Conservation (phyloP, 2,888 invertebrate genomes). For the Apodemia zela region DNA sequence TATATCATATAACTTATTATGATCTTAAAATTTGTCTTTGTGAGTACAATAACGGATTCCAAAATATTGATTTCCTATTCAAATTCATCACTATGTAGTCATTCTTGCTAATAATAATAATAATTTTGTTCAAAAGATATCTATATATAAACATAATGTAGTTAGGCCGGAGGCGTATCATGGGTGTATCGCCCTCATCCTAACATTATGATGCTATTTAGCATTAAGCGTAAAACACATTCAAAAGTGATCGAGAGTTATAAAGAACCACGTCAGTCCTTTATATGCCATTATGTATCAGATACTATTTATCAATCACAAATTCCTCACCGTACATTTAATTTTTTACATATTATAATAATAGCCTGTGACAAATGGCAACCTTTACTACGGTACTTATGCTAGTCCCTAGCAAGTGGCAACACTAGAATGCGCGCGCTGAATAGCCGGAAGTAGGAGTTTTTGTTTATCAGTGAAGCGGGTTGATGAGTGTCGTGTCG, state of each 20-base stretch:
- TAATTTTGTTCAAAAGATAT: too few relatives aligned
- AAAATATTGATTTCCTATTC: too few relatives aligned
- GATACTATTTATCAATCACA: not conserved
- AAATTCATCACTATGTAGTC: too few relatives aligned
- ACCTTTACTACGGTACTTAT: too few relatives aligned
- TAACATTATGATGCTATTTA: too few relatives aligned
- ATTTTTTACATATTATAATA: not conserved
- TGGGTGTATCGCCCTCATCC: too few relatives aligned
- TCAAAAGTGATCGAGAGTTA: not conserved
- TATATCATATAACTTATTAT: too few relatives aligned
- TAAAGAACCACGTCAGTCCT: not conserved
- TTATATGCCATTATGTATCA: not conserved
- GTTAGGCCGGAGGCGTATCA: too few relatives aligned
- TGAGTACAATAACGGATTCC: too few relatives aligned
- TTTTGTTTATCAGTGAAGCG: conserved; percentile 75
- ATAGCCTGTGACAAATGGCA: not conserved
- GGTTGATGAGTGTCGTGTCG: conserved; percentile 30
- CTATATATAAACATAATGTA: too few relatives aligned
- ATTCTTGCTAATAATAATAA: too few relatives aligned
- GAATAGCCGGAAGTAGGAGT: conserved; percentile 50
- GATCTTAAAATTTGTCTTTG: too few relatives aligned
- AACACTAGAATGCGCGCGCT: conserved; percentile 69
- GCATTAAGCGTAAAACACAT: not conserved
- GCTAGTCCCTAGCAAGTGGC: conserved; percentile 32
- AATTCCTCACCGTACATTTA: not conserved